These are phyloP conservation scores for Rhinichthys klamathensis DNA, from an alignment of 2,113 vertebrate species.

Conservation along the genomic window DNA sequence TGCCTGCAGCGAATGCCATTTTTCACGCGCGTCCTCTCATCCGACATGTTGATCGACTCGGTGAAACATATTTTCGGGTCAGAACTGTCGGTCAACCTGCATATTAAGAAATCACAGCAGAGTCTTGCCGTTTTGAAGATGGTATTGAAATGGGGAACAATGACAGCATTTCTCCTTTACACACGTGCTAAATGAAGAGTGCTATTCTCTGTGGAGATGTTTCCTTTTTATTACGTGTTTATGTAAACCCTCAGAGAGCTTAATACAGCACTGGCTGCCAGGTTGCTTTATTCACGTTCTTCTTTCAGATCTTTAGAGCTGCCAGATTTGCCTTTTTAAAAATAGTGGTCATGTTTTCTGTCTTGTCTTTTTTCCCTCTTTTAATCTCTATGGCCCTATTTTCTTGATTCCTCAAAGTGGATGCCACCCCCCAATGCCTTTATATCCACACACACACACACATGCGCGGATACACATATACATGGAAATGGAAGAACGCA, in stretches of 20 bases:
- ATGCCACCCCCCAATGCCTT: slow-evolving; percentile 46
- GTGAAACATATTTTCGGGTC: background rate
- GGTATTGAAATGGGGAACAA: slow-evolving; percentile 14
- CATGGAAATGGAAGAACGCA: slow-evolving; percentile 46
- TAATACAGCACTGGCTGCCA: slow-evolving; percentile 40
- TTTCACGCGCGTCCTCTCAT: background rate
- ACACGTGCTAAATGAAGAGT: slow-evolving; percentile 22
- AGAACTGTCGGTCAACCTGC: background rate
- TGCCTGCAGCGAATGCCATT: background rate
- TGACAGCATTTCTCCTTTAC: slow-evolving; percentile 4
- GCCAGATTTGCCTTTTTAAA: slow-evolving; percentile 32
- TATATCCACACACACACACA: background rate
- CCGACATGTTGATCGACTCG: background rate
- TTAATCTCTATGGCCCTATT: slow-evolving; percentile 46
- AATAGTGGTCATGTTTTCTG: slow-evolving; percentile 43
- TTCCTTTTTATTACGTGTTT: slow-evolving; percentile 46
- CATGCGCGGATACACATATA: background rate
- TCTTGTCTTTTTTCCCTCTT: slow-evolving; percentile 32
- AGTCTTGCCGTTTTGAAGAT: background rate
- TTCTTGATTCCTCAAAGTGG: slow-evolving; percentile 50
- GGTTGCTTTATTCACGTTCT: slow-evolving; percentile 39
- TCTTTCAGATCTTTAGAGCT: slow-evolving; percentile 44
- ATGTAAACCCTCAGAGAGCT: slow-evolving; percentile 53
- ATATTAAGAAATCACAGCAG: background rate
- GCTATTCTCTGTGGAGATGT: slow-evolving; percentile 35